Percentiles rank a stretch among this genome's conserved stretches.
Evolutionary conservation across 2,888 invertebrate genomes (phyloP).

Genomic region (Melinopterus prodromus): DNA sequence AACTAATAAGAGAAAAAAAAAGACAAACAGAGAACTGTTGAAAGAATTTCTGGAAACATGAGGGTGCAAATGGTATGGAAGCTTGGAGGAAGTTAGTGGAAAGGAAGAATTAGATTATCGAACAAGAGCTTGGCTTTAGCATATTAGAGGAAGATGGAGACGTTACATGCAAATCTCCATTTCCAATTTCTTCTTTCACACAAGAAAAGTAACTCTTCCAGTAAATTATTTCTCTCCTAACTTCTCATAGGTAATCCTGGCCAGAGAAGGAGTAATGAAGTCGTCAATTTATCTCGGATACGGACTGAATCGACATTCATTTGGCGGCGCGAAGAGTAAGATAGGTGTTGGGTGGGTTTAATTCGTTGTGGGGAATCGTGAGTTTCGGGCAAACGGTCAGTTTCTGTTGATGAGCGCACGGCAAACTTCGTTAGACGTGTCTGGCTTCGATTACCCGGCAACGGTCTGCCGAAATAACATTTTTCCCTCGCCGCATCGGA

Average conservation of each 20-base stretch:
- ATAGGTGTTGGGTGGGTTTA: conserved; percentile 42
- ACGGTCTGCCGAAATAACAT: conserved; percentile 55
- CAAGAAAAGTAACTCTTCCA: neutral
- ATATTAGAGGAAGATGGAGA: no score
- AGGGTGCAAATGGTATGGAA: no score
- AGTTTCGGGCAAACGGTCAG: conserved; percentile 47
- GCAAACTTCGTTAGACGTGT: conserved; percentile 60
- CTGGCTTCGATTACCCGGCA: conserved; percentile 57
- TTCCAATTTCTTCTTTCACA: no score
- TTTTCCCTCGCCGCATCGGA: conserved; percentile 50
- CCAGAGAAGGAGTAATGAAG: conserved; percentile 12
- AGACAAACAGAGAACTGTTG: no score
- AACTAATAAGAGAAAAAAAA: no score
- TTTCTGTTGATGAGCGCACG: conserved; percentile 48
- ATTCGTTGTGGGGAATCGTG: conserved; percentile 39
- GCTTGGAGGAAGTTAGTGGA: no score
- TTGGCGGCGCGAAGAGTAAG: conserved; percentile 23
- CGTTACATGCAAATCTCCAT: no score
- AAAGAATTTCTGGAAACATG: no score
- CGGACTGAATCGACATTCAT: conserved; percentile 4
- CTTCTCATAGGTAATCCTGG: neutral
- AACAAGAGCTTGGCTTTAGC: no score
- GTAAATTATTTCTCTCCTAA: neutral
- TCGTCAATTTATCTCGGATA: conserved; percentile 24
- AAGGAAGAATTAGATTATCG: no score